Evolutionary conservation across 2,113 vertebrate species (phyloP), one percentile per base, ranked within the genome.

Genomic region (Oryzias celebensis): DNA sequence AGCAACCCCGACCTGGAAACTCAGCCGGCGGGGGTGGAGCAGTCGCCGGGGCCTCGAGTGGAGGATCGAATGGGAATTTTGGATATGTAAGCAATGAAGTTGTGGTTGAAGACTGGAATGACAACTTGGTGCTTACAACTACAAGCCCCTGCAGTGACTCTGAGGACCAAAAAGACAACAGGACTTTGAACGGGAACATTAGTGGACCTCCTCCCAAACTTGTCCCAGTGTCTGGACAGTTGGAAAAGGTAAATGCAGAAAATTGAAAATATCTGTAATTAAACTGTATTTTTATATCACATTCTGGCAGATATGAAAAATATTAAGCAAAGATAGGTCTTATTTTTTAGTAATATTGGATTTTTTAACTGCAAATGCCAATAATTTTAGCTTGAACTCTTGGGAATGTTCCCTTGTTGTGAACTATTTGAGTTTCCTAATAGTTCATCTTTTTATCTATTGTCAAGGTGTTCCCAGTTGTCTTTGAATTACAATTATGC

Each of bases 201-300:
- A 93, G 75, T 7, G 95, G 95, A 1, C 97, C 97, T 0, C 97
- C 97, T 7, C 97, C 97, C 1, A 98, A 96, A 88, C 94, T 98
- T 16, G 82, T 98, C 54, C 96, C 96, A 0, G 94, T 98, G 63
- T 98, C 97, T 0, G 97, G 96, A 80, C 94, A 94, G 81, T 85
- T 98, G 68, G 96, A 98, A 83, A 97, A 98, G 94, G 97, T 97
- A 78, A 76, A 12, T 12, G 24, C 0, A 36, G 18, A 7, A 6
- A 4, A 1, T n/a, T 57, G 43, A 5, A 51, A 20, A n/a, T 12
- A 26, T 26, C 8, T 36, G 2, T 36, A 12, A 12, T 36, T 36
- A 36, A 36, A 36, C 7, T 36, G 26, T 28, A 28, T 28, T 28
- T 28, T 6, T 1, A 28, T 5, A 4, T 6, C 5, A 28, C 26